phyloP scores from a whole-genome alignment of 1,140 invertebrate species.

The Streblospio benedicti region DNA sequence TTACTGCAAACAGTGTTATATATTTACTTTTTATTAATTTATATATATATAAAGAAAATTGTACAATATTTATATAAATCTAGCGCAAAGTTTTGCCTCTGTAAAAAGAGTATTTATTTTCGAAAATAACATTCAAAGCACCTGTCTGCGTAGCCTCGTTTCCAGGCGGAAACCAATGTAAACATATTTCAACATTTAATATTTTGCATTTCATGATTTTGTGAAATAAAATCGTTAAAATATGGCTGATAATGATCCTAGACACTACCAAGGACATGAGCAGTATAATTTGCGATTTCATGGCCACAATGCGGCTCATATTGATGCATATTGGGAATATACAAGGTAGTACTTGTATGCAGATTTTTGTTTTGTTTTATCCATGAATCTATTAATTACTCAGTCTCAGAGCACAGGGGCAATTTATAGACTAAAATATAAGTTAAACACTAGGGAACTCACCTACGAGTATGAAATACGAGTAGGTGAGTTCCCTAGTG shows the following conservation, averaged over 20 bases:
- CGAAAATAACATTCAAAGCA: too few relatives aligned
- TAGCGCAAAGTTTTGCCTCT: too few relatives aligned
- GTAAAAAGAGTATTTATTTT: too few relatives aligned
- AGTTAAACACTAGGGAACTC: not conserved
- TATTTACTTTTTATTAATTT: too few relatives aligned
- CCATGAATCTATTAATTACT: not conserved
- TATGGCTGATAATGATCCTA: not conserved
- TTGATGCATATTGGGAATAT: slow-evolving; percentile 45
- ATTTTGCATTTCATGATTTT: not conserved
- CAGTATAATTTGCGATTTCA: slow-evolving; percentile 40
- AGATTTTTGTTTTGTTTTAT: not conserved
- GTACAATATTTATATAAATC: too few relatives aligned
- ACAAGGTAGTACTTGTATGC: slow-evolving; percentile 27
- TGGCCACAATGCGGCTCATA: slow-evolving; percentile 29
- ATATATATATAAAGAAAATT: too few relatives aligned
- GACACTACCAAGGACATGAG: slow-evolving; percentile 11
- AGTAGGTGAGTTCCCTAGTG: not conserved
- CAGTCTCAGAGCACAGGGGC: not conserved
- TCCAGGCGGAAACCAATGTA: not conserved
- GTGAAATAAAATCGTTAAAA: not conserved
- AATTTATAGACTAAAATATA: not conserved
- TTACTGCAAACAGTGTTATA: too few relatives aligned
- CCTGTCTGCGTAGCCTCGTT: too few relatives aligned
- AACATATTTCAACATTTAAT: too few relatives aligned
- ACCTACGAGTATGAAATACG: not conserved